Conservation (phyloP, 2,797 vertebrate species). For the Ibycter americanus region DNA sequence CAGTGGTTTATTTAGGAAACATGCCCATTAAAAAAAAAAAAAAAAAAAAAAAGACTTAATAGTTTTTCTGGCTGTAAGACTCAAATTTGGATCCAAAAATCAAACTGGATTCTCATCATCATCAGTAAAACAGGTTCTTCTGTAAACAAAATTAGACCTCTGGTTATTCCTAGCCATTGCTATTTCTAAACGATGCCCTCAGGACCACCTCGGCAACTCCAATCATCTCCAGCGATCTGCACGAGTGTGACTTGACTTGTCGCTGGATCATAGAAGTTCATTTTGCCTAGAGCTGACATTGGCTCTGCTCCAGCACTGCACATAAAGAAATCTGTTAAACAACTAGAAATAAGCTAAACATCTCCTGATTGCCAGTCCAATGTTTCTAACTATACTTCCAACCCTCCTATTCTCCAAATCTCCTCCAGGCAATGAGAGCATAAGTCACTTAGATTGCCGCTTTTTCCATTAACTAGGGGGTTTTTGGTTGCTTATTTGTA, state of each 20-base stretch:
- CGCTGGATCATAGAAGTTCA: not conserved
- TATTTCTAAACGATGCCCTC: constrained; percentile 23
- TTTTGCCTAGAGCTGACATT: constrained; percentile 12
- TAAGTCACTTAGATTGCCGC: not conserved
- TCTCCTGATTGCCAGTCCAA: not conserved
- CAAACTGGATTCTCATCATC: constrained; percentile 16
- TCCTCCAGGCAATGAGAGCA: not conserved
- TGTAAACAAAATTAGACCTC: constrained; percentile 33
- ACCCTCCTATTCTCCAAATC: not conserved
- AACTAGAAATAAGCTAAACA: constrained; percentile 9
- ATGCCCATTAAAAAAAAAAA: not conserved
- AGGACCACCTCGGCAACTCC: not conserved
- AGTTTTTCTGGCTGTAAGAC: not conserved
- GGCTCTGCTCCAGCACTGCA: not conserved
- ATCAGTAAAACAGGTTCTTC: constrained; percentile 46
- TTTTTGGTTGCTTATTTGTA: not conserved
- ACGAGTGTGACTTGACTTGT: not conserved
- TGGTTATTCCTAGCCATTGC: not conserved
- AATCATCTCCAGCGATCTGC: not conserved
- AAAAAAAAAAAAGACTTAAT: not conserved
- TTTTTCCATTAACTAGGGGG: not conserved
- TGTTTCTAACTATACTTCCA: constrained; percentile 4
- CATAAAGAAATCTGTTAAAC: not conserved
- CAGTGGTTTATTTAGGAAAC: constrained; percentile 6
- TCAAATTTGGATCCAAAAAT: constrained; percentile 4